phyloP scores from a whole-genome alignment of 2,113 vertebrate species.

The Cettia cetti region DNA sequence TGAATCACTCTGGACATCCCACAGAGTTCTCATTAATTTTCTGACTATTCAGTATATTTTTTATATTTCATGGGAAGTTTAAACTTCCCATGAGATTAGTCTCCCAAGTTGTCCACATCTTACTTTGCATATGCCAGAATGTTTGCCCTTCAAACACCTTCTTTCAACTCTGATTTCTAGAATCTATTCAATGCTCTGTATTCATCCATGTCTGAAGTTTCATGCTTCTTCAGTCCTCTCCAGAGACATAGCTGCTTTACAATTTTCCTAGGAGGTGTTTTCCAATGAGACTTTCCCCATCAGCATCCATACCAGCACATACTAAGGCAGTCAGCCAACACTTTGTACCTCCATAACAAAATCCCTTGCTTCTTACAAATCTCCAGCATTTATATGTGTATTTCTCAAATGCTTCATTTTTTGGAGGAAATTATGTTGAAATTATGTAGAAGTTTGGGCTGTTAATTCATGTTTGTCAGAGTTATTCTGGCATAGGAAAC shows the following conservation, averaged over 20 bases:
- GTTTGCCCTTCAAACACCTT: neutral
- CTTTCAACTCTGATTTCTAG: neutral
- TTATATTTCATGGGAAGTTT: accelerated
- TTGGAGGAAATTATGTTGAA: neutral
- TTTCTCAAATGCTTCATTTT: neutral
- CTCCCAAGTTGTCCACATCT: neutral
- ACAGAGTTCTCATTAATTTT: neutral
- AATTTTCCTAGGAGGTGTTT: neutral
- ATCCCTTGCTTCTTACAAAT: neutral
- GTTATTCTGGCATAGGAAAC: neutral
- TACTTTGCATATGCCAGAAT: neutral
- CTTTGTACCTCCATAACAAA: neutral
- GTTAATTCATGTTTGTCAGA: neutral
- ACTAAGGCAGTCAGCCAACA: neutral
- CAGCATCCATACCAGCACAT: neutral
- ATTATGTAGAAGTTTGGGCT: neutral
- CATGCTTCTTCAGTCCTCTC: neutral
- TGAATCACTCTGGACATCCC: neutral
- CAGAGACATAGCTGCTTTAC: neutral
- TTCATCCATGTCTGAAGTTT: neutral
- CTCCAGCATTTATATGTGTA: neutral
- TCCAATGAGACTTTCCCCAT: neutral
- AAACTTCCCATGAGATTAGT: neutral
- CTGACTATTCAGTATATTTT: neutral
- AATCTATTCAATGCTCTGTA: neutral